Evolutionary conservation across 2,888 invertebrate species (phyloP).

Genomic region (Digitonthophagus gazella): DNA sequence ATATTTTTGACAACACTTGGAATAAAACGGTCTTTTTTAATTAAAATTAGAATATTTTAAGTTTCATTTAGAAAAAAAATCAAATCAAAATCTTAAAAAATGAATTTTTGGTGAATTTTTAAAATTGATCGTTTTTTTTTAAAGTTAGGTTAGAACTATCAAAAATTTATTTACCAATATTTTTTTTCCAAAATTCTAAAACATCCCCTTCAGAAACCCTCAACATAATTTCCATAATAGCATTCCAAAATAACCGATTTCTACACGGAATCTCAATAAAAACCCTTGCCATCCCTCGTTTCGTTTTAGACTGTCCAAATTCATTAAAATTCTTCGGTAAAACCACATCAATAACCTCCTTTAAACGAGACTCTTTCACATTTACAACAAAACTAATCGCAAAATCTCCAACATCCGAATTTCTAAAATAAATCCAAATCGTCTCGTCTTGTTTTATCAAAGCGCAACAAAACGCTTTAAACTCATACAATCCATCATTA

Average conservation of each 20-base stretch:
- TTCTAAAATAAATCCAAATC: constrained; percentile 6
- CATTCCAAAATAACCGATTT: constrained; percentile 2
- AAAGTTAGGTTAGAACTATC: too few relatives aligned
- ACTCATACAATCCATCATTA: not conserved
- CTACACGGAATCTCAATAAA: not conserved
- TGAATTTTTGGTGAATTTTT: too few relatives aligned
- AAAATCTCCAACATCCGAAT: not conserved
- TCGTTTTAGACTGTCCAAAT: not conserved
- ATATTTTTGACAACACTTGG: too few relatives aligned
- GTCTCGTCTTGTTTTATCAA: not conserved
- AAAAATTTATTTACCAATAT: not conserved
- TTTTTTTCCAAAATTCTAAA: not conserved
- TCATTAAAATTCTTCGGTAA: not conserved
- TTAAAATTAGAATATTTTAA: too few relatives aligned
- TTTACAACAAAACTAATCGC: not conserved
- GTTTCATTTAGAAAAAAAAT: too few relatives aligned
- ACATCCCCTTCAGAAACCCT: constrained; percentile 4
- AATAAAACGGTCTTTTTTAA: too few relatives aligned
- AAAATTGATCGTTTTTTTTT: too few relatives aligned
- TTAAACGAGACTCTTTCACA: not conserved
- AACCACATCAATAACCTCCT: not conserved
- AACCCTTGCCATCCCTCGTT: not conserved
- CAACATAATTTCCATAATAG: not conserved
- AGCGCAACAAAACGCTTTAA: not conserved
- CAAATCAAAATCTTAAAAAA: too few relatives aligned